Percentiles rank a stretch among this genome's conserved stretches.
Evolutionary conservation across 1,140 invertebrate species (phyloP).

Genomic region (Augochlora pura): DNA sequence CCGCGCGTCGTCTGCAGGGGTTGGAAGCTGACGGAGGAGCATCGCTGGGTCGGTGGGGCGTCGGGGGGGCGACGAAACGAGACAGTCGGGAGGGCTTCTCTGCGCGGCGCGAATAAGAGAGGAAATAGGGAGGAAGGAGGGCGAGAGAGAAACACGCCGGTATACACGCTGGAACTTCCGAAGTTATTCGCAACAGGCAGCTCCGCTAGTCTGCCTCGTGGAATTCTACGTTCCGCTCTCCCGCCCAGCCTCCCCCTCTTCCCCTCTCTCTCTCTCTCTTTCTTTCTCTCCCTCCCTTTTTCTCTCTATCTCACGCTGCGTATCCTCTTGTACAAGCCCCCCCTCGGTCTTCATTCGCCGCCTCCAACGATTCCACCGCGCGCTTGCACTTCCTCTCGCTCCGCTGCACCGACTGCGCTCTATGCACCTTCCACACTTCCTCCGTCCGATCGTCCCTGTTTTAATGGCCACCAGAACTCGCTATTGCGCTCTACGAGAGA

Average conservation of each 20-base stretch:
- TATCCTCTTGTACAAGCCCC: too few relatives aligned
- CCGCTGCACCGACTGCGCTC: slow-evolving; percentile 11
- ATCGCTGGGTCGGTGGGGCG: background rate
- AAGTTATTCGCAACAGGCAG: slow-evolving; percentile 75
- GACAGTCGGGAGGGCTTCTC: background rate
- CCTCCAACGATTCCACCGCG: background rate
- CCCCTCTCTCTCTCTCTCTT: too few relatives aligned
- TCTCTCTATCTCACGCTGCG: too few relatives aligned
- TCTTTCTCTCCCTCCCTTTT: too few relatives aligned
- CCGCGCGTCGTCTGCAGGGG: background rate
- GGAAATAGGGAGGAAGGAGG: slow-evolving; percentile 1
- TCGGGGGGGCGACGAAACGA: background rate
- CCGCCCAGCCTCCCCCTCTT: background rate
- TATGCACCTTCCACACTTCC: slow-evolving; percentile 37
- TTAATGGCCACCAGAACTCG: slow-evolving; percentile 48
- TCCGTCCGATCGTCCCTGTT: slow-evolving; percentile 46
- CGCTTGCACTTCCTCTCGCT: slow-evolving; percentile 32
- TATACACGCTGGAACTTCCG: slow-evolving; percentile 62
- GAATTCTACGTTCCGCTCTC: slow-evolving; percentile 59
- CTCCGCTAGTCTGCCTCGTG: slow-evolving; percentile 63
- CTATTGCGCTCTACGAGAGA: background rate
- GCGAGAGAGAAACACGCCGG: slow-evolving; percentile 15
- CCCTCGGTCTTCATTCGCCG: too few relatives aligned
- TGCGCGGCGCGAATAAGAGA: background rate
- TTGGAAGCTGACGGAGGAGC: slow-evolving; percentile 10